Percentiles rank a stretch among this genome's conserved stretches.
Conservation (phyloP, 2,888 invertebrate species). For the Rhabditoides inermis region DNA sequence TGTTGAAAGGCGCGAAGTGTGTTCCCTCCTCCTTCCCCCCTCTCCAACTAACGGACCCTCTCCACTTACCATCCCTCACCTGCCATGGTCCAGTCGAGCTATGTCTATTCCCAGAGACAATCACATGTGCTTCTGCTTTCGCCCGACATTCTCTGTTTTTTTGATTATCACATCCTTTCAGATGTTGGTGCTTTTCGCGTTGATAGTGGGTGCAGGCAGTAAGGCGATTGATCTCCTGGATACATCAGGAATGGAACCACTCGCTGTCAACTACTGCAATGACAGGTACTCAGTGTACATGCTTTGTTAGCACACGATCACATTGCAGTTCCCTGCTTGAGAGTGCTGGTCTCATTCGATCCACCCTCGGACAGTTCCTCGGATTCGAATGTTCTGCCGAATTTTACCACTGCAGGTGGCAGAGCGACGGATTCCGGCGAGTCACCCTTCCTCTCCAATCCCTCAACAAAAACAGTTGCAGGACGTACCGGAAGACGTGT, state of each 20-base stretch:
- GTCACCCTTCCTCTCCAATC: background rate
- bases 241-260: slow-evolving; percentile 20
- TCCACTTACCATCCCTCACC: no score
- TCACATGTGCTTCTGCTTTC: no score
- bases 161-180: no score
- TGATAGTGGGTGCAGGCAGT: no score
- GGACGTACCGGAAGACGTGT: background rate
- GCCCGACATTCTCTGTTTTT: no score
- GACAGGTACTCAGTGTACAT: slow-evolving; percentile 16
- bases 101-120: no score
- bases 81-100: no score
- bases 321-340: slow-evolving; percentile 28
- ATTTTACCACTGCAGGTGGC: slow-evolving; percentile 50
- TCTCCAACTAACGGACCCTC: no score
- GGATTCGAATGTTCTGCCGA: slow-evolving; percentile 49
- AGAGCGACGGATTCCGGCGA: slow-evolving; percentile 44
- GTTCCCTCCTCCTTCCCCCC: no score
- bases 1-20: no score
- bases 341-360: slow-evolving; percentile 34
- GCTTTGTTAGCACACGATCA: background rate
- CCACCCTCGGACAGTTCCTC: slow-evolving; percentile 48
- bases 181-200: no score
- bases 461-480: background rate
- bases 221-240: slow-evolving; percentile 28
- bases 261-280: slow-evolving; percentile 45